Base-by-base conservation (phyloP, 2,888 invertebrate species). In the Stramonita haemastoma region DNA sequence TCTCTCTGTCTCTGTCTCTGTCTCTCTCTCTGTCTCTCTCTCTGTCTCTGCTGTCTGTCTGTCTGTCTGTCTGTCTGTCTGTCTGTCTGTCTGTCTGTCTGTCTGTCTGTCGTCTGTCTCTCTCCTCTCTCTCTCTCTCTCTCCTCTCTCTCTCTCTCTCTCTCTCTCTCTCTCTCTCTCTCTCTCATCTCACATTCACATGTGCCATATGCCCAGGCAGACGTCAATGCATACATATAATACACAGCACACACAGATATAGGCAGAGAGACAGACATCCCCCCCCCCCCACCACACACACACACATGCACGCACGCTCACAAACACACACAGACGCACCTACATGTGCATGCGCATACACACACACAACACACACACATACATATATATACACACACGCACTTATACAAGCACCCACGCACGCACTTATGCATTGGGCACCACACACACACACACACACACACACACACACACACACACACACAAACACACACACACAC, bases 121-220 rank as follows among this genome's bases (percentile, higher is more conserved):
- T 22, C 22, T 22, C 22, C 70, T 70, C 70, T 70, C 70, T 70
- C 70, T 70, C 26, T 70, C 26, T 70, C 70, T 70, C 22, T 70
- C 70, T 70, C 57, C 26, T 73, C 73, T 73, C 73, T 73, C 22
- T 73, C 15, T 73, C 22, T 70, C 86, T 60, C 6, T 70, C 60
- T 60, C 66, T 60, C 86, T 86, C 22, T 60, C 86, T 87, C 56
- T 87, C 79, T 87, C 79, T 87, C 87, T 87, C 79, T 87, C 46
- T 87, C 66, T 77, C 87, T 87, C 66, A 56, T 57, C 56, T 56
- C n/a, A 22, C 86, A 17, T 57, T 13, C 60, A 17, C 73, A 26
- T 2, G n/a, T 2, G n/a, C 1, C 26, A 26, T n/a, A 26, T 73
- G 15, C 26, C 0, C 26, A 73, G 22, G 2, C 73, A 73, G 22